Base-by-base conservation (phyloP, 1,140 invertebrate genomes). In the Aradophagus sp. region DNA sequence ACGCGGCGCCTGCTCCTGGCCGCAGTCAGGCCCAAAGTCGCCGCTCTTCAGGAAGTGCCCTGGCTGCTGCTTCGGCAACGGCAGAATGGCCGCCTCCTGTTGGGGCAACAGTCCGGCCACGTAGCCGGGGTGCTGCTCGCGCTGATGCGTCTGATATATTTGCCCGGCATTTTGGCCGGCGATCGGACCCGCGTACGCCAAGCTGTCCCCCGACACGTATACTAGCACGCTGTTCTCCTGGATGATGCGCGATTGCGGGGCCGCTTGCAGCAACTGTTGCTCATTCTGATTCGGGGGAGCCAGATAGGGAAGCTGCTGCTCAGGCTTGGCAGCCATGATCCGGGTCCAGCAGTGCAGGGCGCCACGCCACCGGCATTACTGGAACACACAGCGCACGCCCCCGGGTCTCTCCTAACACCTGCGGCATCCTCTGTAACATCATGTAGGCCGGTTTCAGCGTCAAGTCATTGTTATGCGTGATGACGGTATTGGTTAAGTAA, bases 261-360 rank as follows among this genome's bases (percentile, higher is more conserved):
- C n/a, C n/a, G n/a, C 69, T 42, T 76, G 78, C 23, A 66, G 47
- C 26, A 81, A 77, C 13, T 78, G 80, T 73, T 80, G 82, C 77
- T 80, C 76, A 50, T 77, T 75, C 68, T 81, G 80, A 78, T 78
- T 81, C 76, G 78, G 77, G 74, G 76, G 79, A 82, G 76, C 81
- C 78, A 83, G 78, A 78, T 84, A 83, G 74, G 79, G 77, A 76
- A 79, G 78, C 76, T 80, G 81, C 81, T 86, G 81, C 74, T 85
- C 85, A 87, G 85, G 83, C 84, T 87, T 86, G 81, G 85, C 85
- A 80, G 86, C 84, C 86, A 87, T 86, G 77, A 81, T 87, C 84
- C 82, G 84, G 82, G 82, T 86, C 83, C 83, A 86, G 83, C 83
- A 83, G 83, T 81, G 77, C 77, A 80, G 78, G 77, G 77, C 77